These are phyloP conservation scores for Microlaimidae sp. DNA, from an alignment of 2,888 invertebrate species.

Conservation along the genomic window DNA sequence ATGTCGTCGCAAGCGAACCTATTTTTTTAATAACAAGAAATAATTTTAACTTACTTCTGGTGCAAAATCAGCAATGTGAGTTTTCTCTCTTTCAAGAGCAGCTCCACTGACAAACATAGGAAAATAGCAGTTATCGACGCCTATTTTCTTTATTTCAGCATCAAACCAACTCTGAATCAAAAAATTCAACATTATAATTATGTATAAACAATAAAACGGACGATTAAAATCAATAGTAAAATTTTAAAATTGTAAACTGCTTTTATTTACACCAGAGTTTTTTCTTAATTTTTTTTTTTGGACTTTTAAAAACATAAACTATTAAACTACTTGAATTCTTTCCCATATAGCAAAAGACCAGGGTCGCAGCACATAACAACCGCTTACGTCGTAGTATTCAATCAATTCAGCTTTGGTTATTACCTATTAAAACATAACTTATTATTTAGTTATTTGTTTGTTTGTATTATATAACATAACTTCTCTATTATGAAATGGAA, in stretches of 20 bases:
- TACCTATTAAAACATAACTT: too few relatives aligned
- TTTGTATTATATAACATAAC: too few relatives aligned
- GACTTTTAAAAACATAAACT: too few relatives aligned
- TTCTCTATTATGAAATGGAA: too few relatives aligned
- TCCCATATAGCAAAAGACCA: slow-evolving; percentile 98
- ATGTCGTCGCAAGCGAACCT: too few relatives aligned
- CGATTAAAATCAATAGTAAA: too few relatives aligned
- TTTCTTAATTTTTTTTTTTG: slow-evolving; percentile 37
- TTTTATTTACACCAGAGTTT: slow-evolving; percentile 19
- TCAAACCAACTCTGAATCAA: slow-evolving; percentile 65
- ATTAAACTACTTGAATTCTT: too few relatives aligned
- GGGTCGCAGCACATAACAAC: slow-evolving; percentile 91
- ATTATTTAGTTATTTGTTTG: too few relatives aligned
- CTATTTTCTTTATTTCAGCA: slow-evolving; percentile 64
- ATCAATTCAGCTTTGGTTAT: slow-evolving; percentile 88
- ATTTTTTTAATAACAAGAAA: slow-evolving; percentile 1
- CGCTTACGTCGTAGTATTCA: slow-evolving; percentile 97
- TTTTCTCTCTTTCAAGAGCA: slow-evolving; percentile 83
- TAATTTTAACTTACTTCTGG: slow-evolving; percentile 57
- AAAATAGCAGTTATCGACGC: slow-evolving; percentile 91
- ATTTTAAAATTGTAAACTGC: too few relatives aligned
- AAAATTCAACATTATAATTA: background rate
- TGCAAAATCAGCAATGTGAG: slow-evolving; percentile 92
- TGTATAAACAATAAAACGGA: background rate
- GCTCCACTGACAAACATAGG: slow-evolving; percentile 86